These are phyloP conservation scores for Saccostrea glomerata DNA, from an alignment of 1,140 invertebrate species.

Conservation along the genomic window DNA sequence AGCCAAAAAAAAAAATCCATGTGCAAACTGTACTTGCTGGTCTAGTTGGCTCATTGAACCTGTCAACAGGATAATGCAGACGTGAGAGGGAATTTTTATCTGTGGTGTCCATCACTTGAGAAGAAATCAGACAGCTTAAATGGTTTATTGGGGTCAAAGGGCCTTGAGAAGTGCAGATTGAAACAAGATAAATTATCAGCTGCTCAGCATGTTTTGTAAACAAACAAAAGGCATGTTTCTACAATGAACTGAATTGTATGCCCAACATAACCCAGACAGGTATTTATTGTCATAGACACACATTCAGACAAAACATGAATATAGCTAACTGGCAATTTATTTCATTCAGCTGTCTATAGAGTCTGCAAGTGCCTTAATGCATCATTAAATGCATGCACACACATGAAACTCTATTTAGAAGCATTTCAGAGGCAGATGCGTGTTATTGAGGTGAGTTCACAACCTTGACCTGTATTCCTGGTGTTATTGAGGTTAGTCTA, in stretches of 20 bases:
- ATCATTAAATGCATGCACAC: conserved; percentile 7
- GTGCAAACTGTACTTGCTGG: neutral
- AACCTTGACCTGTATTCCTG: conserved; percentile 99
- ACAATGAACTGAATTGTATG: neutral
- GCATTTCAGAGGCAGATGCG: neutral
- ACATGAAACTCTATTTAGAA: conserved; percentile 14
- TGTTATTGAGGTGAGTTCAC: conserved; percentile 90
- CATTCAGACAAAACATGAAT: neutral
- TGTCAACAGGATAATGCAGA: neutral
- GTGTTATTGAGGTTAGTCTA: conserved; percentile 96
- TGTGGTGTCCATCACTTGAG: neutral
- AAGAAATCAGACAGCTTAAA: neutral
- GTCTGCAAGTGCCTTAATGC: neutral
- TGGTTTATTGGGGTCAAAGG: neutral
- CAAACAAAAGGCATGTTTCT: conserved; percentile 4
- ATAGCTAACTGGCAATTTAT: neutral
- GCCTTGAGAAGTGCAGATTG: neutral
- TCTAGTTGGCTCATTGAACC: neutral
- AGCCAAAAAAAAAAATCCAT: neutral
- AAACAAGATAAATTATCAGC: neutral
- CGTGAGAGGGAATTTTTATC: neutral
- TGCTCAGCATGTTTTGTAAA: neutral
- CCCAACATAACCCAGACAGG: neutral
- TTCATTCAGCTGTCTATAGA: conserved; percentile 2
- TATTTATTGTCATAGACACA: neutral